Base-by-base conservation (phyloP, 2,113 vertebrate genomes). In the Perca fluviatilis region DNA sequence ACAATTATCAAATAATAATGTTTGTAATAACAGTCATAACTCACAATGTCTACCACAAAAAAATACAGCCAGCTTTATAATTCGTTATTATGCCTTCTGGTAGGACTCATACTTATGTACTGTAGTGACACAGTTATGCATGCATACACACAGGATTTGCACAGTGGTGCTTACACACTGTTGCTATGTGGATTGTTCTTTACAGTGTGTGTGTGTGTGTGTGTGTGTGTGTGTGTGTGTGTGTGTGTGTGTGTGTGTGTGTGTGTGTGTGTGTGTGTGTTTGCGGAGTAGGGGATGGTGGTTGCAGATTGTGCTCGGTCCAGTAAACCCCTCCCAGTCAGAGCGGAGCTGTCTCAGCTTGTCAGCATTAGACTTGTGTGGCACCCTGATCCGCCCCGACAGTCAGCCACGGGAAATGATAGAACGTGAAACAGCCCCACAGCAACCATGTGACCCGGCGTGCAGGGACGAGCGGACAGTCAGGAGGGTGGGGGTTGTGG, bases 331-430 rank as follows among this genome's bases (percentile, higher is more conserved):
- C 87, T 82, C 84, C 86, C 63, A 88, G 92, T 92, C 88, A 92
- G 88, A 94, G 89, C 56, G 57, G 83, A 86, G 88, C 92, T 94
- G 95, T 95, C 95, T 90, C 73, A 66, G 80, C 82, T 85, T 71
- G 71, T 95, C 93, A 94, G 89, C 83, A 49, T 94, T 93, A 86
- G 78, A 79, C 78, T 83, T 54, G 56, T 14, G 63, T 58, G 83
- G 76, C 76, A 70, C 84, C 87, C 87, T 95, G 87, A 95, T 94
- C 85, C 63, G 50, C 74, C 81, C 82, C 14, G 94, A 95, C 95
- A 94, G 92, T 74, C 85, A 73, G 89, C 92, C 90, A 86, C 83
- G 50, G 91, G 92, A 94, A 94, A 87, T 84, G 88, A 94, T 92
- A 86, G 74, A 79, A 87, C 75, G 79, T 70, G 82, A 87, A 89